Percentiles rank a stretch among this genome's conserved stretches.
These are phyloP conservation scores for Catalaphyllia jardinei DNA, from an alignment of 64 coral and sea anemone species.

Conservation along the genomic window DNA sequence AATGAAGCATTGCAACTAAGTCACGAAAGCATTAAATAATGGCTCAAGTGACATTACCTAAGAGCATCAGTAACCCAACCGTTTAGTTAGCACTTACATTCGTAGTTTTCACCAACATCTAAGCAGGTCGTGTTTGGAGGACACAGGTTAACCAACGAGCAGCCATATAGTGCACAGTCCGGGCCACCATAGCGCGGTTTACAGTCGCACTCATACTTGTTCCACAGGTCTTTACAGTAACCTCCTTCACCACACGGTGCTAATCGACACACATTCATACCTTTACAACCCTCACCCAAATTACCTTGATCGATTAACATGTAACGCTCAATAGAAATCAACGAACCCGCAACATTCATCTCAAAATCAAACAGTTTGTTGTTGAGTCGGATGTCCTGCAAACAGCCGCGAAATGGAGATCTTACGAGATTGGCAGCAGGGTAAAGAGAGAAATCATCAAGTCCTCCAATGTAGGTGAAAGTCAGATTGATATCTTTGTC, in stretches of 20 bases:
- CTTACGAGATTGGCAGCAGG: conserved; percentile 15
- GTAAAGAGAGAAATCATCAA: conserved; percentile 50
- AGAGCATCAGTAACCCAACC: not conserved
- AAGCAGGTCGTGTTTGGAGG: conserved; percentile 60
- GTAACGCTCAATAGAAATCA: conserved; percentile 4
- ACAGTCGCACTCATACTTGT: conserved; percentile 74
- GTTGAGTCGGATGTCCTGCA: conserved; percentile 79
- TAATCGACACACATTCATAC: conserved; percentile 67
- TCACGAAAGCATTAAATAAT: too few relatives aligned
- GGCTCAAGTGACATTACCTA: not conserved
- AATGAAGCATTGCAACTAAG: too few relatives aligned
- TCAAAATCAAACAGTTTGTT: conserved; percentile 75
- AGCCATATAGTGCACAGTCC: conserved; percentile 87
- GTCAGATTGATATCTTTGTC: conserved; percentile 29
- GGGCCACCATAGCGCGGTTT: conserved; percentile 78
- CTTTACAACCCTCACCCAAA: conserved; percentile 64
- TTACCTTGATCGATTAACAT: not conserved
- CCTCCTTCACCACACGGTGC: conserved; percentile 75
- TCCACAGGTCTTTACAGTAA: conserved; percentile 80
- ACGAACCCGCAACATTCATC: conserved; percentile 6
- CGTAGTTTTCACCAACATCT: conserved; percentile 77
- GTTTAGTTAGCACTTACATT: conserved; percentile 65
- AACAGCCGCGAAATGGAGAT: conserved; percentile 66
- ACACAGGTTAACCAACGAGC: conserved; percentile 76
- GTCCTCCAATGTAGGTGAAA: conserved; percentile 74